phyloP scores from a whole-genome alignment of 2,113 vertebrate species.

The Psilopsiagon aurifrons region DNA sequence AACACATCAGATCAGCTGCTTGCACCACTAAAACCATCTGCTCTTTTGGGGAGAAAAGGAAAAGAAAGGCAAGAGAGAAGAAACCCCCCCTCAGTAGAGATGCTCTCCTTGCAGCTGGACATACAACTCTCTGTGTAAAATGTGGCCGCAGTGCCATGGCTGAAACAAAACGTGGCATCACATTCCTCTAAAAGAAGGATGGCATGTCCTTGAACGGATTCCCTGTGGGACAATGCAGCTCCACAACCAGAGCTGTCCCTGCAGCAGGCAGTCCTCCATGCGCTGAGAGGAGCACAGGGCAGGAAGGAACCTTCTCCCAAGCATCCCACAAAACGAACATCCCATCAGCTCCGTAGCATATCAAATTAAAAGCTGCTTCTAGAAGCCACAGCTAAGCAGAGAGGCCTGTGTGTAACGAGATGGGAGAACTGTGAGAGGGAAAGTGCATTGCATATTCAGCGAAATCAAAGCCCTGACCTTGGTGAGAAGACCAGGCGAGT shows the following conservation, averaged over 20 bases:
- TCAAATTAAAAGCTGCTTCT: conserved; percentile 10
- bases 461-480: conserved; percentile 62
- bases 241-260: neutral
- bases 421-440: neutral
- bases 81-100: neutral
- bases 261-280: neutral
- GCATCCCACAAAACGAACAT: neutral
- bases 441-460: neutral
- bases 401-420: neutral
- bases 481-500: neutral
- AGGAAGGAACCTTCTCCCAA: neutral
- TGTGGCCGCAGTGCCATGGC: neutral
- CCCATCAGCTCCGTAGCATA: neutral
- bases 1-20: neutral
- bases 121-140: neutral
- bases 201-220: neutral
- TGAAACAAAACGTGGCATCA: neutral
- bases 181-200: neutral
- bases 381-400: conserved; percentile 9
- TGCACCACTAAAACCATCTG: neutral
- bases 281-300: neutral
- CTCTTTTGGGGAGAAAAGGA: neutral
- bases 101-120: neutral
- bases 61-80: neutral
- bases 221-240: neutral